Percentiles rank a stretch among this genome's conserved stretches.
These are phyloP conservation scores for Agrochola lota DNA, from an alignment of 2,888 invertebrate genomes.

Conservation along the genomic window DNA sequence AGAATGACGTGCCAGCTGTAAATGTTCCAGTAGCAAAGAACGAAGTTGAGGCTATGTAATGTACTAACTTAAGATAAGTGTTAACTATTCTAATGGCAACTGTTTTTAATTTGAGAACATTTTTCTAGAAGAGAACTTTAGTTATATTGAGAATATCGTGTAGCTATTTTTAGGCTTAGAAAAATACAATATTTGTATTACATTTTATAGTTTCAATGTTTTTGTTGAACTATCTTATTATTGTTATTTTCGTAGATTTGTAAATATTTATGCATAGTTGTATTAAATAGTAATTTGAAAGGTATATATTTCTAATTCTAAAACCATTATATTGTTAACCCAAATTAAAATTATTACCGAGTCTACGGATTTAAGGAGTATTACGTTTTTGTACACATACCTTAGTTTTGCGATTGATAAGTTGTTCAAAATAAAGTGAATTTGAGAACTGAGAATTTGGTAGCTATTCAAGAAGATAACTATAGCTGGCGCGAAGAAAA, in stretches of 20 bases:
- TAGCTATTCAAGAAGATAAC: conserved; percentile 11
- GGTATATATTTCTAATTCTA: conserved; percentile 26
- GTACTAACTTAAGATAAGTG: conserved; percentile 30
- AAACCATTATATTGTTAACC: conserved; percentile 16
- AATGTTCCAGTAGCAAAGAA: conserved; percentile 76
- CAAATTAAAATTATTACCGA: conserved; percentile 2
- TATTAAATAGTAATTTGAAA: conserved; percentile 44
- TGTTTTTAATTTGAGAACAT: conserved; percentile 39
- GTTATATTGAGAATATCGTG: conserved; percentile 4
- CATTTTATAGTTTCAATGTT: conserved; percentile 34
- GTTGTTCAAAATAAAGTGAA: conserved; percentile 13
- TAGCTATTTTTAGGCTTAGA: conserved; percentile 39
- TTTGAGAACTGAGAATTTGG: conserved; percentile 3
- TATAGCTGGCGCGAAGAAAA: conserved; percentile 11
- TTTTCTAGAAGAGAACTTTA: conserved; percentile 26
- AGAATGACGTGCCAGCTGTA: conserved; percentile 73
- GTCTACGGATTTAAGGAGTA: neutral
- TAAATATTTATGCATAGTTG: conserved; percentile 41
- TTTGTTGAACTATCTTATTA: conserved; percentile 43
- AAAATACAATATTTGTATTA: conserved; percentile 49
- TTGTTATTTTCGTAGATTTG: conserved; percentile 39
- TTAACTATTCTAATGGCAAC: conserved; percentile 27
- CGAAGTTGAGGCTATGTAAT: conserved; percentile 83
- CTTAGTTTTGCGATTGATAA: conserved; percentile 9
- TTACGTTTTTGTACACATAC: neutral